phyloP scores from a whole-genome alignment of 1,140 invertebrate species.

The Drosophila tani region DNA sequence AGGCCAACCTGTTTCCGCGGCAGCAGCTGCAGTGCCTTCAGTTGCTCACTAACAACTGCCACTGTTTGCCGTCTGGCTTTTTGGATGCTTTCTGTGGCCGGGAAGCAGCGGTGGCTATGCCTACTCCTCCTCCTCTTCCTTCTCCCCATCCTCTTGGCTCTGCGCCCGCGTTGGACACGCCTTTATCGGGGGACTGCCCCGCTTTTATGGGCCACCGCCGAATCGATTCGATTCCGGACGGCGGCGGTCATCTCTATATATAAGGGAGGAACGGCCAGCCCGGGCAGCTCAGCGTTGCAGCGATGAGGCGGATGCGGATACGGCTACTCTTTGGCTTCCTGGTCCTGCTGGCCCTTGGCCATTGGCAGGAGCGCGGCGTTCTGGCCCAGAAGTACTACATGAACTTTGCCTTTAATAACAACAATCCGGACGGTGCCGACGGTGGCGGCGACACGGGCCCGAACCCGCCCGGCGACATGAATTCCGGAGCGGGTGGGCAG shows the following conservation, averaged over 20 bases:
- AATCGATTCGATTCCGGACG: slow-evolving; percentile 69
- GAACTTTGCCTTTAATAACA: slow-evolving; percentile 77
- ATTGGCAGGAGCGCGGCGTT: slow-evolving; percentile 44
- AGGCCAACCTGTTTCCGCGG: slow-evolving; percentile 67
- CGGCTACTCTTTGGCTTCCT: slow-evolving; percentile 51
- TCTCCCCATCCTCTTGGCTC: background rate
- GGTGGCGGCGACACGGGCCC: background rate
- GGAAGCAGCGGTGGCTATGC: background rate
- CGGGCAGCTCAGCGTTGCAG: slow-evolving; percentile 54
- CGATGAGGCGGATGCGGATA: slow-evolving; percentile 54
- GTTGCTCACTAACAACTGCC: slow-evolving; percentile 53
- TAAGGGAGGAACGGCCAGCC: slow-evolving; percentile 60
- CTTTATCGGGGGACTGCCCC: slow-evolving; percentile 49
- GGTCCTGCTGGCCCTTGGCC: slow-evolving; percentile 46
- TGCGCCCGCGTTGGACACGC: slow-evolving; percentile 32
- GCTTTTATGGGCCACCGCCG: slow-evolving; percentile 25
- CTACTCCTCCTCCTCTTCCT: background rate
- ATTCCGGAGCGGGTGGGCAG: no score
- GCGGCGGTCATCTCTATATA: slow-evolving; percentile 69
- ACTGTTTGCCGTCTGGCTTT: slow-evolving; percentile 32
- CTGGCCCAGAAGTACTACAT: slow-evolving; percentile 71
- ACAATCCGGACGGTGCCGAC: slow-evolving; percentile 46
- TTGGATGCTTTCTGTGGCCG: background rate
- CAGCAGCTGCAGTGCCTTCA: slow-evolving; percentile 27
- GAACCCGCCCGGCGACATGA: no score